Percentiles rank a stretch among this genome's conserved stretches.
Conservation (phyloP, 2,113 vertebrate genomes). For the Pomatostomus ruficeps region DNA sequence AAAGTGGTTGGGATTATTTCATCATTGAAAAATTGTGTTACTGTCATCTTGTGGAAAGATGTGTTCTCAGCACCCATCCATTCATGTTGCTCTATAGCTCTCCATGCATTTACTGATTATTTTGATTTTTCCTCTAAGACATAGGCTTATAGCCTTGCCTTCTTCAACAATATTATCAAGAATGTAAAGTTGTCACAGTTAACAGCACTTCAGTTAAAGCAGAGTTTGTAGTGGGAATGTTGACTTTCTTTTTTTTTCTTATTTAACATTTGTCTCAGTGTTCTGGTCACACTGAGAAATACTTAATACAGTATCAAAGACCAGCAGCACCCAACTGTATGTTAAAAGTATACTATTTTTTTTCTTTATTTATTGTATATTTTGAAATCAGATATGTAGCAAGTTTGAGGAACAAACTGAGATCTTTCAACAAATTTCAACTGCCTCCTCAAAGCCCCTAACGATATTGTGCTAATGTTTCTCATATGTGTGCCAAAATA, state of each 20-base stretch:
- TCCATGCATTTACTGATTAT: neutral
- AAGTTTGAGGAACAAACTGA: neutral
- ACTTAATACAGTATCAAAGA: neutral
- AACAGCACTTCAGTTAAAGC: neutral
- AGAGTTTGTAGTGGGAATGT: neutral
- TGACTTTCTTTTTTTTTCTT: neutral
- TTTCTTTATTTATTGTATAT: neutral
- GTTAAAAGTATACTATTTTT: neutral
- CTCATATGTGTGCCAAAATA: neutral
- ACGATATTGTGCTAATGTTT: neutral
- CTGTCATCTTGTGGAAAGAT: neutral
- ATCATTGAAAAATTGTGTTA: neutral
- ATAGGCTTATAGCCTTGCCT: neutral
- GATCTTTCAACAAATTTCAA: neutral
- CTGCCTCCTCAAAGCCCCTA: neutral
- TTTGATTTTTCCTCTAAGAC: neutral
- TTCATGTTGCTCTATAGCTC: neutral
- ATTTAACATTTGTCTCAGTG: neutral
- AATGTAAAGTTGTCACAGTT: neutral
- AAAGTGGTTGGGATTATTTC: neutral
- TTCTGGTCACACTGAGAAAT: neutral
- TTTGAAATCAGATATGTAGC: neutral
- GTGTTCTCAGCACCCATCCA: neutral
- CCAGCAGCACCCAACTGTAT: neutral
- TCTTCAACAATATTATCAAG: neutral